Conservation (phyloP, 1,140 invertebrate genomes). For the Lepidurus couesii region DNA sequence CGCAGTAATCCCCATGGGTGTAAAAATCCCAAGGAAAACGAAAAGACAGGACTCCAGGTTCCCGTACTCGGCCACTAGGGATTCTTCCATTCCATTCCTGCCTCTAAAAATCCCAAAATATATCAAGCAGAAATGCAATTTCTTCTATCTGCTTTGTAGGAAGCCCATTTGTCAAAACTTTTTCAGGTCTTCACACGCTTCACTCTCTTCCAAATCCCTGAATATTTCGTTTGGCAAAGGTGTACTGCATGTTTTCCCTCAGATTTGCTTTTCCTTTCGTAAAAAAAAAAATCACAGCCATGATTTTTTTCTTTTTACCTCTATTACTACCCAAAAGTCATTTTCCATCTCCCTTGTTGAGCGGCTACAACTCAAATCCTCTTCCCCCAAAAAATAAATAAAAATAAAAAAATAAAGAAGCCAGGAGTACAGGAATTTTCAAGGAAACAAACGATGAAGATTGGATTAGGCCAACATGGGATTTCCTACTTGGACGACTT, state of each 20-base stretch:
- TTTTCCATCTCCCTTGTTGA: too few species aligned
- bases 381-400: background rate
- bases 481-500: background rate
- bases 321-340: too few species aligned
- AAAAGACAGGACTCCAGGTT: background rate
- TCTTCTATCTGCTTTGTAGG: background rate
- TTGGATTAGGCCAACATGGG: constrained; percentile 6
- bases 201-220: background rate
- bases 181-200: background rate
- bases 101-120: constrained; percentile 5
- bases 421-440: background rate
- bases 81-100: background rate
- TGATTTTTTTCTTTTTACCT: too few species aligned
- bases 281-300: too few species aligned
- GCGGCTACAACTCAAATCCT: background rate
- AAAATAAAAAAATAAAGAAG: background rate
- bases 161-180: constrained; percentile 10
- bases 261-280: too few species aligned
- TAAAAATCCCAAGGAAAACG: background rate
- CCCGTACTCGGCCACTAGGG: background rate
- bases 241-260: background rate
- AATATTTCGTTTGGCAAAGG: background rate
- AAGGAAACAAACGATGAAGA: background rate
- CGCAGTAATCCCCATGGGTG: background rate
- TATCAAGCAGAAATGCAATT: constrained; percentile 16